These are phyloP conservation scores for Monopterus albus DNA, from an alignment of 2,113 vertebrate genomes.

Conservation along the genomic window DNA sequence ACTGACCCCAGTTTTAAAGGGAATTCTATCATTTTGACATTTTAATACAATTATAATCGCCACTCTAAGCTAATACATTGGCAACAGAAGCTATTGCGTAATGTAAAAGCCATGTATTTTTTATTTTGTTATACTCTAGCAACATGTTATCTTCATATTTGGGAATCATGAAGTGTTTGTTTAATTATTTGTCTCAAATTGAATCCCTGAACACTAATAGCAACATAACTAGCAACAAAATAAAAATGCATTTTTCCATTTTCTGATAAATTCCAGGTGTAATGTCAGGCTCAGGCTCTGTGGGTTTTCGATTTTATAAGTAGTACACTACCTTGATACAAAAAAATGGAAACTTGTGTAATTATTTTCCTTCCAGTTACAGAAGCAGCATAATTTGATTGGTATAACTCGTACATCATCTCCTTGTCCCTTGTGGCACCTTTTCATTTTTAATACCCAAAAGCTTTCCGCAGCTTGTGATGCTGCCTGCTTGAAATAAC, in stretches of 20 bases:
- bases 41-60: not conserved
- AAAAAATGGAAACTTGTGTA: not conserved
- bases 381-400: not conserved
- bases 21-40: not conserved
- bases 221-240: no score
- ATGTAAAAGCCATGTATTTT: no score
- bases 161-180: no score
- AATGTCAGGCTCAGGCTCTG: not conserved
- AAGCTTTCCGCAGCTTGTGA: conserved; percentile 17
- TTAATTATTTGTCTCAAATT: no score
- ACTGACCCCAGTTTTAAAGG: not conserved
- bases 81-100: not conserved
- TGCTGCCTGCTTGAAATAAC: conserved; percentile 42
- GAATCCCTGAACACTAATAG: not conserved
- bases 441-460: conserved; percentile 31
- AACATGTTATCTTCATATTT: not conserved
- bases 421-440: conserved; percentile 33
- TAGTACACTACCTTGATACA: not conserved
- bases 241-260: no score
- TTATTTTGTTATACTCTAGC: no score
- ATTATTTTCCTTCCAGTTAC: not conserved
- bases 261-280: no score
- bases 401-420: not conserved
- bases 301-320: not conserved
- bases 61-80: not conserved